Evolutionary conservation across 2,888 invertebrate species (phyloP), one percentile per base, ranked within the genome.

Genomic region (Nomada hirtipes): DNA sequence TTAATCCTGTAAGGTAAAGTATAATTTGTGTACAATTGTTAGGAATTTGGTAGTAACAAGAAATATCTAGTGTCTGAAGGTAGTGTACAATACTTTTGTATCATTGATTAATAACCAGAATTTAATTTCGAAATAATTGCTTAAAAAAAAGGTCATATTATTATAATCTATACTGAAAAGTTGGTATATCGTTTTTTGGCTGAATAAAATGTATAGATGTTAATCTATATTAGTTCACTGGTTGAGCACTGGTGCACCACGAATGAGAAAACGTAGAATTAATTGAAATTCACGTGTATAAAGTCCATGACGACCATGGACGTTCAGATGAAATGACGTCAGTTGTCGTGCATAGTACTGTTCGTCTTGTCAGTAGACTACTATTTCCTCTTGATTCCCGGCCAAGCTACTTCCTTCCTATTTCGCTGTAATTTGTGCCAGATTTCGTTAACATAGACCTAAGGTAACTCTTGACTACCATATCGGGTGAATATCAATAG

Each of bases 321-420:
- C 74, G 52, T 61, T 29, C 61, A 42, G 55, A 75, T 75, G 44
- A 64, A 64, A 78, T 86, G 85, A 82, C 82, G 67, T 79, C 75
- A 70, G 57, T 76, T 65, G 70, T 86, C 79, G 76, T 67, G 71
- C 72, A 44, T 83, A 82, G 77, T 78, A 57, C 67, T 69, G 85
- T 86, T 76, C 83, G 68, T 83, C 86, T 86, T 86, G 80, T 85
- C 86, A 77, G 53, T 57, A 64, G 69, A 64, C 70, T 82, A 83
- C 80, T 75, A 79, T 81, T 85, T 86, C 60, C 73, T 69, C 59
- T 79, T 76, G 83, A 80, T 85, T 75, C 75, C 36, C 47, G 26
- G 60, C 59, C 67, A 75, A 67, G 44, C 53, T 23, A 63, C 70
- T 79, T 67, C 36, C 55, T 52, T 42, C 65, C 52, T 75, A 82